Conservation (phyloP, 2,888 invertebrate genomes). For the Protonemura montana region DNA sequence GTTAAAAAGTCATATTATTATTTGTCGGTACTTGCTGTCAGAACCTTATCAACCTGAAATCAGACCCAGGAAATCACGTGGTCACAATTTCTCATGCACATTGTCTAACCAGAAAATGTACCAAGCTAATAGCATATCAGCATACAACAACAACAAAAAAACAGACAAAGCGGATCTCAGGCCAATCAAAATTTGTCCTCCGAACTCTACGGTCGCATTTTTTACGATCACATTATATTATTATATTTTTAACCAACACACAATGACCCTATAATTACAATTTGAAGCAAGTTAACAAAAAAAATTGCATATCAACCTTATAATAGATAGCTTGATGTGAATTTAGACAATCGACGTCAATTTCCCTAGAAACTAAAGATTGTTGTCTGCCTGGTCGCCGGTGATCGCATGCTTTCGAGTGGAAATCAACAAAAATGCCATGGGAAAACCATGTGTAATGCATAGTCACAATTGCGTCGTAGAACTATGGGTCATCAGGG, state of each 20-base stretch:
- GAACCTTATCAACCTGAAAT: background rate
- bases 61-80: background rate
- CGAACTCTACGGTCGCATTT: background rate
- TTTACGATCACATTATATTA: background rate
- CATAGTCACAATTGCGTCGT: background rate
- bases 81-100: background rate
- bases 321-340: background rate
- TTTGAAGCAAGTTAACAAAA: background rate
- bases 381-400: background rate
- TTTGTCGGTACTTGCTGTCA: background rate
- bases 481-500: background rate
- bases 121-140: background rate
- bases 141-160: too few species aligned
- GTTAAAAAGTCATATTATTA: background rate
- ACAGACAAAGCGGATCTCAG: background rate
- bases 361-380: slow-evolving; percentile 7
- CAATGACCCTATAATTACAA: background rate
- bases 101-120: background rate
- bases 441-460: background rate
- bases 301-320: background rate
- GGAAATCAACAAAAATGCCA: background rate
- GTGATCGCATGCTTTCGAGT: background rate
- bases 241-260: background rate
- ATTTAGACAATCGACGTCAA: background rate
- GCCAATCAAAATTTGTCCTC: slow-evolving; percentile 1